Conservation (phyloP, 2,113 vertebrate genomes). For the Pandion haliaetus region DNA sequence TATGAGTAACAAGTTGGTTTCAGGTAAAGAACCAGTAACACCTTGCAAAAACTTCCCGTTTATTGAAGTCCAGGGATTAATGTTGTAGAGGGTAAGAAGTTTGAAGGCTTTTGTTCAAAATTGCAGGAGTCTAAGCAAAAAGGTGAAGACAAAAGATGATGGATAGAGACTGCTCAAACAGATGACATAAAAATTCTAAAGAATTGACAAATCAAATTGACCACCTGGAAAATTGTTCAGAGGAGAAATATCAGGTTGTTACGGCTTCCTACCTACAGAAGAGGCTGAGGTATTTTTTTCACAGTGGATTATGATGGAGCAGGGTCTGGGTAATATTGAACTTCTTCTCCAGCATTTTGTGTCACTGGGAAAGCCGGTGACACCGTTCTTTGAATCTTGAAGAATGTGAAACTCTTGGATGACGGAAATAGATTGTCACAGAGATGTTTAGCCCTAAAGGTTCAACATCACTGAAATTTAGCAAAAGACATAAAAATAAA, state of each 20-base stretch:
- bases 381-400: not conserved
- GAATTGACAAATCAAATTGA: conserved; percentile 41
- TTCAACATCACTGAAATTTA: conserved; percentile 20
- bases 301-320: conserved; percentile 47
- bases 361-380: not conserved
- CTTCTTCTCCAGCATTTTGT: not conserved
- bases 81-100: not conserved
- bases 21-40: not conserved
- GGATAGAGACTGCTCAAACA: not conserved
- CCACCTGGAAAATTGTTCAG: conserved; percentile 11
- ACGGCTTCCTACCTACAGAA: conserved; percentile 26
- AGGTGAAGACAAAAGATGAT: conserved; percentile 9
- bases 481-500: conserved; percentile 29
- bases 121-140: not conserved
- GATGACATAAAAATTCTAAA: conserved; percentile 22
- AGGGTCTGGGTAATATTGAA: not conserved
- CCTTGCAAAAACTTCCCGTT: not conserved
- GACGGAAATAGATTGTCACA: not conserved
- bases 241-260: conserved; percentile 43
- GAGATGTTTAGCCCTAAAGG: conserved; percentile 31
- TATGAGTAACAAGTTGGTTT: not conserved
- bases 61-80: not conserved
- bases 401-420: not conserved
- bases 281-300: not conserved
- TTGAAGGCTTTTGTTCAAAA: conserved; percentile 23